Base-by-base conservation (phyloP, 2,797 vertebrate species). In the Antennarius maculatus region DNA sequence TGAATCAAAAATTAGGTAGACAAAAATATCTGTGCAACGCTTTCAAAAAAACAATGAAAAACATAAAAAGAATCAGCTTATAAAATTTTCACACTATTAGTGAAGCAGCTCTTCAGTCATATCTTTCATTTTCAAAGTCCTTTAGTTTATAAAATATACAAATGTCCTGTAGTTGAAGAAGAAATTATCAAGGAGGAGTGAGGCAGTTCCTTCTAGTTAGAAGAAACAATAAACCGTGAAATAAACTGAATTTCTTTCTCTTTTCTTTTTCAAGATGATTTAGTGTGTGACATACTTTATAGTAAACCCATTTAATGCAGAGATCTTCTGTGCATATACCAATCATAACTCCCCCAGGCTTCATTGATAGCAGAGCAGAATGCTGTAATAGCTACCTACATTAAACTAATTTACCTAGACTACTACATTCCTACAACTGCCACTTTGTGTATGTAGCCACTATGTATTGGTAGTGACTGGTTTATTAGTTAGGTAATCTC, bases 1-100 rank as follows among this genome's bases (percentile, higher is more conserved):
- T 91, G 62, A 85, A 84, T 89, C 71, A 82, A 90, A 85, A 85
- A 82, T 71, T 61, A 74, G 63, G 76, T 81, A 77, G 81, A 89
- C 76, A 91, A 91, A 90, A 85, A 81, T 66, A 84, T 73, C 14
- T 76, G 80, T 84, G 77, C 83, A 85, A 70, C 54, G 37, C 61
- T 39, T 64, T 11, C 39, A 39, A 53, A 54, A 67, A 76, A 59
- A 76, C 69, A 80, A 80, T 70, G 72, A 84, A 64, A 76, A 79
- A 58, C 74, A 76, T 78, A 74, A 68, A 82, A 82, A 73, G 76
- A 73, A 77, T 64, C 49, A 87, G 71, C 79, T 85, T 86, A 88
- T 73, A 82, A 86, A 88, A 83, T n/a, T 6, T 47, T 61, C 61
- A 56, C 16, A 15, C 74, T 69, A 69, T 68, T 57, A 29, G 72